These are phyloP conservation scores for Tragelaphus buxtoni DNA, from an alignment of 2,113 vertebrate species.

Conservation along the genomic window DNA sequence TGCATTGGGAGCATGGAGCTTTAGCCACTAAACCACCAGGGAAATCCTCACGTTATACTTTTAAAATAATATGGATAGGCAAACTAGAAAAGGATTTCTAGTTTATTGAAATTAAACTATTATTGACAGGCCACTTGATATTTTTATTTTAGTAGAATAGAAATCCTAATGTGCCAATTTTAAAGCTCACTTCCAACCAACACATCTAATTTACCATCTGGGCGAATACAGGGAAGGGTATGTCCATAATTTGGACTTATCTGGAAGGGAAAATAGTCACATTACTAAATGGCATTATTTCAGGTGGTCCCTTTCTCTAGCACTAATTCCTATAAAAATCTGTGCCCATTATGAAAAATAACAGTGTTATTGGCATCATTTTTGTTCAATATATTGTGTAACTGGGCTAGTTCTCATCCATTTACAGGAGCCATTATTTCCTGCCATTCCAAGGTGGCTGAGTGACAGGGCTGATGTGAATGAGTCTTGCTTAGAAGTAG, in stretches of 20 bases:
- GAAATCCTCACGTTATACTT: not conserved
- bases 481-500: not conserved
- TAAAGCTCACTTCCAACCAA: conserved; percentile 46
- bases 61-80: not conserved
- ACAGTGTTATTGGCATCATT: not conserved
- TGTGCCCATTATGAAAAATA: not conserved
- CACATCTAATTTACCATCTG: conserved; percentile 38
- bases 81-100: not conserved
- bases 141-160: conserved; percentile 48
- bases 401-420: not conserved
- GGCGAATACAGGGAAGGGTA: conserved; percentile 3
- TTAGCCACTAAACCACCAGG: not conserved
- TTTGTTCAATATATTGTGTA: not conserved
- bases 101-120: not conserved
- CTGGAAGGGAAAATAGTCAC: not conserved
- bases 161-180: conserved; percentile 32
- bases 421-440: not conserved
- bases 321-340: conserved; percentile 10
- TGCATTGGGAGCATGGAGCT: not conserved
- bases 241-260: conserved; percentile 2
- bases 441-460: not conserved
- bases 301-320: not conserved
- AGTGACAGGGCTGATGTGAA: not conserved
- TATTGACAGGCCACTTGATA: conserved; percentile 30
- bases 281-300: conserved; percentile 27